These are phyloP conservation scores for Pterocles burchelli DNA, from an alignment of 2,113 vertebrate genomes.

Conservation along the genomic window DNA sequence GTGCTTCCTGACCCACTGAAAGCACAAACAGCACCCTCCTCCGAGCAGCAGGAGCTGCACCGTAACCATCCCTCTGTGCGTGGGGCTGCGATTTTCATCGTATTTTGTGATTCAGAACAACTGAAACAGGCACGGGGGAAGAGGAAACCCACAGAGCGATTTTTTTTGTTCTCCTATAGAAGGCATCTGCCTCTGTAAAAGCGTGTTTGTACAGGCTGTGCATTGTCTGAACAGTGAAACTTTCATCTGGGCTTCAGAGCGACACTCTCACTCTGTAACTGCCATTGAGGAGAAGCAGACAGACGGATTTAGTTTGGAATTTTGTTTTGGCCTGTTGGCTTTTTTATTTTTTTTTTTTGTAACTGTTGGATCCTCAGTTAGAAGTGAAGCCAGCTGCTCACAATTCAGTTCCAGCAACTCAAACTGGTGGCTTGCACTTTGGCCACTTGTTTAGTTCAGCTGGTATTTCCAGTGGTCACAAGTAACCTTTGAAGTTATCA, in stretches of 20 bases:
- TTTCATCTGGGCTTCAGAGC: slow-evolving; percentile 36
- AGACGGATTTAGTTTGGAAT: slow-evolving; percentile 64
- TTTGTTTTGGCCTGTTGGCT: slow-evolving; percentile 35
- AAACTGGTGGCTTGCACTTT: background rate
- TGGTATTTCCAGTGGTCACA: slow-evolving; percentile 2
- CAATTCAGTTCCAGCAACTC: slow-evolving; percentile 24
- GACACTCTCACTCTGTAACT: background rate
- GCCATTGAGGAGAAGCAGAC: slow-evolving; percentile 32
- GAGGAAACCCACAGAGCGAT: background rate
- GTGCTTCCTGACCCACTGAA: slow-evolving; percentile 55
- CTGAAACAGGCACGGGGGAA: background rate
- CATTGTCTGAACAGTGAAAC: background rate
- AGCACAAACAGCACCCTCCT: too few species aligned
- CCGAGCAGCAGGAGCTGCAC: background rate
- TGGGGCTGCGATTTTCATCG: background rate
- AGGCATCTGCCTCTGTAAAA: slow-evolving; percentile 9
- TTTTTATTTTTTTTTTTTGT: background rate
- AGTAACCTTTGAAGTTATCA: slow-evolving; percentile 29
- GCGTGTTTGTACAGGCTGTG: slow-evolving; percentile 1
- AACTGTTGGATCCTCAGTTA: background rate
- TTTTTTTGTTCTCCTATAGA: background rate
- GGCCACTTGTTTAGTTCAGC: background rate
- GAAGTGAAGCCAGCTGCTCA: slow-evolving; percentile 47
- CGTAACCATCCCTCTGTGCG: background rate
- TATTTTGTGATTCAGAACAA: background rate